phyloP scores from a whole-genome alignment of 2,113 vertebrate species.

The Micronisus gabar region DNA sequence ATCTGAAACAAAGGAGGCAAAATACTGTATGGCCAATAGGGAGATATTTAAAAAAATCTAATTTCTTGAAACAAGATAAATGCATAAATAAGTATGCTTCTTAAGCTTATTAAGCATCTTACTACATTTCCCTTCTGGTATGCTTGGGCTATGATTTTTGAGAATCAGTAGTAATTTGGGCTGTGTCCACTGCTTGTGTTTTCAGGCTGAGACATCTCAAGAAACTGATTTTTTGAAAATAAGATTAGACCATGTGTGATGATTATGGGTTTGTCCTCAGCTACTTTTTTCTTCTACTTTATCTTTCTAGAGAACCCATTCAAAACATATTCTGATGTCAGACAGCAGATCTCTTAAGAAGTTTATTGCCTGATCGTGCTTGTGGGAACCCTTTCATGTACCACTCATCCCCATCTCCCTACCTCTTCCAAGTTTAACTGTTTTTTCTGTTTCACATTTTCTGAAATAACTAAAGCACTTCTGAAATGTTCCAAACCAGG shows the following conservation, averaged over 20 bases:
- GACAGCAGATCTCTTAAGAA: neutral
- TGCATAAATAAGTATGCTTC: neutral
- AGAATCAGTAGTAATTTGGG: neutral
- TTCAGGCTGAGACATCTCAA: neutral
- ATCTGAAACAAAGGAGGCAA: neutral
- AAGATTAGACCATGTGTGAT: fast-evolving
- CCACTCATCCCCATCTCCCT: neutral
- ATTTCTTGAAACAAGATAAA: neutral
- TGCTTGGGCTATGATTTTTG: neutral
- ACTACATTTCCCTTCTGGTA: neutral
- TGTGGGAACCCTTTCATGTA: neutral
- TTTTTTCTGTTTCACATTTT: neutral
- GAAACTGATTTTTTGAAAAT: neutral
- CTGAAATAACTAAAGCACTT: neutral
- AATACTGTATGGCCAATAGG: neutral
- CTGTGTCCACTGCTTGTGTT: neutral
- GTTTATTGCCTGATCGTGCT: neutral
- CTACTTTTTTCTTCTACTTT: neutral
- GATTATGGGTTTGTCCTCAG: neutral
- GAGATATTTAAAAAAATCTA: neutral
- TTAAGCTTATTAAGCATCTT: neutral
- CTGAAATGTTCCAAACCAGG: neutral
- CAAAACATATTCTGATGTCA: neutral
- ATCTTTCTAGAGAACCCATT: neutral
- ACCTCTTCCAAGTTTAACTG: neutral